Base-by-base conservation (phyloP, 2,888 invertebrate genomes). In the Plebejus anna region DNA sequence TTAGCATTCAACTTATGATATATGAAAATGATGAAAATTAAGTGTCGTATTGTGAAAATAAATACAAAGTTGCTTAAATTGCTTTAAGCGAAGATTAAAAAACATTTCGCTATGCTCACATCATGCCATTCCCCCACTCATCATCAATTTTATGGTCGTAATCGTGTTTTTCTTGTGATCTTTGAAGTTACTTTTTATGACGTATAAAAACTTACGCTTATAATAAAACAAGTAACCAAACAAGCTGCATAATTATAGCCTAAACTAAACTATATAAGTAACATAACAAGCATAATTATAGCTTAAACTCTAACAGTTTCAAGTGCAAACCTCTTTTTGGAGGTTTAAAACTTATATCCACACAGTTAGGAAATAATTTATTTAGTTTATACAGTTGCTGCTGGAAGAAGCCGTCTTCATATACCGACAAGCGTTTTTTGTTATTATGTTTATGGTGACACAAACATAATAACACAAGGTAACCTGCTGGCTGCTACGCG, bases 381-480 rank as follows among this genome's bases (percentile, higher is more conserved):
- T 61, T 61, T 66, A 16, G 66, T 66, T 66, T 66, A 66, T 66
- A 66, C 66, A 66, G 66, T 66, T 66, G 13, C 66, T 28, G 32
- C 32, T 13, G 32, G 66, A 66, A 66, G 66, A 66, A 66, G 66
- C 66, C 13, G 32, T 13, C 66, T 66, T 7, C 66, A 66, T 66
- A 32, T 66, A 66, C 32, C 61, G 5, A 36, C 66, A 66, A 32
- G 66, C 4, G 32, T 66, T 66, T 66, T 66, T 36, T 36, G 28
- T 66, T 32, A 22, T 32, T 36, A 32, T 32, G 16, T 32, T 66
- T 16, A 38, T n/a, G 72, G 7, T 32, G 71, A 75, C 59, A 38
- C 16, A 75, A 42, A n/a, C 59, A 28, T 78, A 59, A 36, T 57
- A 59, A 59, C 57, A 75, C 57, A n/a, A 55, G 51, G 28, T 73